Evolutionary conservation across 2,888 invertebrate species (phyloP).

Genomic region (Ennomos fuscantarius): DNA sequence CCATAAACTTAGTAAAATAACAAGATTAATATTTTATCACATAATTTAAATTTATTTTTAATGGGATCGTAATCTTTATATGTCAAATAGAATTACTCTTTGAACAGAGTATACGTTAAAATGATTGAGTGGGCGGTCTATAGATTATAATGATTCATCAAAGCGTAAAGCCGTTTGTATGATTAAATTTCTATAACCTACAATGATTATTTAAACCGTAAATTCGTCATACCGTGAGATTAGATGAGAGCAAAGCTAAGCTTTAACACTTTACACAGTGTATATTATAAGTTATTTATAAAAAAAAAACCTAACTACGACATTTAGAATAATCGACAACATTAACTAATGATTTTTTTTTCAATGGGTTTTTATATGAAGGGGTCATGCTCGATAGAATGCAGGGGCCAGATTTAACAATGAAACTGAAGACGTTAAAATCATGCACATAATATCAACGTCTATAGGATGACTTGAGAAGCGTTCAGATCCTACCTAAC

Average conservation of each 20-base stretch:
- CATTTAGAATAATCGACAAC: conserved; percentile 51
- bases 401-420: conserved; percentile 62
- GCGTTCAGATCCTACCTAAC: conserved; percentile 43
- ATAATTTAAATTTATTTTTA: no score
- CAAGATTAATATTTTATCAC: no score
- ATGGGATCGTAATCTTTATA: no score
- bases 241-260: conserved; percentile 51
- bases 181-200: conserved; percentile 47
- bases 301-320: conserved; percentile 45
- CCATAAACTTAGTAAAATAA: no score
- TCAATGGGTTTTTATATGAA: conserved; percentile 55
- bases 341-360: conserved; percentile 54
- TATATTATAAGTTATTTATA: conserved; percentile 13
- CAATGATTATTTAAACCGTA: conserved; percentile 41
- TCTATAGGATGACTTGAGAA: conserved; percentile 43
- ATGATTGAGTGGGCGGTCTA: not conserved
- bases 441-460: conserved; percentile 52
- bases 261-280: conserved; percentile 34
- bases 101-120: no score
- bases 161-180: conserved; percentile 55
- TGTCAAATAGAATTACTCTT: no score
- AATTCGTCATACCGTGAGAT: conserved; percentile 28
- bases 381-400: conserved; percentile 69
- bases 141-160: conserved; percentile 20
- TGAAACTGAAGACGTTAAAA: conserved; percentile 50